A percentile compares a stretch with the other conserved stretches of the same genome.
phyloP scores from a whole-genome alignment of 2,888 invertebrate genomes.

The Willowsia nigromaculata region DNA sequence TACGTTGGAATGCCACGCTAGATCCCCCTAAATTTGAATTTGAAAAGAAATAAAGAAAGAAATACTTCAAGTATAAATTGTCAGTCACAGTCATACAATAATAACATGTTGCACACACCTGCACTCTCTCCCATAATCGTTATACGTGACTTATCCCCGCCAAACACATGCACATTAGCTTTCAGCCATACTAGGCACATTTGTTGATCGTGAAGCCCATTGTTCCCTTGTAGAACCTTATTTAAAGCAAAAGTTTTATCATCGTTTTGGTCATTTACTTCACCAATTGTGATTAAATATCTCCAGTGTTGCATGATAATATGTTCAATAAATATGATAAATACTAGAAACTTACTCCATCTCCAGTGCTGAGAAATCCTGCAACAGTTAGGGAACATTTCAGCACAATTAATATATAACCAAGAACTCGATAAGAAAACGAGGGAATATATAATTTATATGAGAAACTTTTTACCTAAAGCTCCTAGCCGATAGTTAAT shows the following conservation, averaged over 20 bases:
- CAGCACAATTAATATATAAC: too few relatives aligned
- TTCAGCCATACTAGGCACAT: constrained; percentile 65
- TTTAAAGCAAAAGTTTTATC: too few relatives aligned
- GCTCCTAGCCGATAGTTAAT: constrained; percentile 72
- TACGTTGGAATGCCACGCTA: too few relatives aligned
- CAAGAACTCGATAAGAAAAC: too few relatives aligned
- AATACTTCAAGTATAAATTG: too few relatives aligned
- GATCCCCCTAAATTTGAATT: too few relatives aligned
- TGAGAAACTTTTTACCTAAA: constrained; percentile 49
- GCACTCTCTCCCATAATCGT: constrained; percentile 65
- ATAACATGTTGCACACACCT: constrained; percentile 59
- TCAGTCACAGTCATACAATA: too few relatives aligned
- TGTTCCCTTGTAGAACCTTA: constrained; percentile 72
- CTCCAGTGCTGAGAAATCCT: constrained; percentile 77
- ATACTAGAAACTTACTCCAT: constrained; percentile 31
- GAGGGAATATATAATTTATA: background rate
- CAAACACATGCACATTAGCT: constrained; percentile 59
- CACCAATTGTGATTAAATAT: too few relatives aligned
- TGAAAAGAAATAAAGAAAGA: too few relatives aligned
- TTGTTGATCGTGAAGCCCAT: constrained; percentile 70
- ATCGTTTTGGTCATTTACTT: too few relatives aligned
- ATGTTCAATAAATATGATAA: too few relatives aligned
- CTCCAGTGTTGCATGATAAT: too few relatives aligned
- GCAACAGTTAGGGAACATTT: background rate
- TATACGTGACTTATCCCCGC: constrained; percentile 45